These are phyloP conservation scores for Lepilemur septentrionalis DNA, from an alignment of 2,797 vertebrate genomes.

Conservation along the genomic window DNA sequence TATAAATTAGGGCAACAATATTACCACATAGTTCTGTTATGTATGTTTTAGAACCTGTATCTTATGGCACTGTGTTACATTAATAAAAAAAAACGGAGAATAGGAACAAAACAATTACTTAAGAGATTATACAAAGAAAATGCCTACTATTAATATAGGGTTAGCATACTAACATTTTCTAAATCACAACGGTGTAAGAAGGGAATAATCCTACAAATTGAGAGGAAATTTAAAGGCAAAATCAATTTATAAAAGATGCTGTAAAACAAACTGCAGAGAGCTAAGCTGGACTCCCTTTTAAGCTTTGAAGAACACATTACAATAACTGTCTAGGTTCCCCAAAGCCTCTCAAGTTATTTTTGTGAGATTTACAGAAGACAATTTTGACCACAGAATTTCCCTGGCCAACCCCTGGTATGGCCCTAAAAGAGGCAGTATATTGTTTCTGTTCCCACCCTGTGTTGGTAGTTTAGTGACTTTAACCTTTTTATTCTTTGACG, in stretches of 20 bases:
- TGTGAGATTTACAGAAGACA: not conserved
- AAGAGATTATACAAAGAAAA: slow-evolving; percentile 26
- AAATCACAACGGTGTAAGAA: not conserved
- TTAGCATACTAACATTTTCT: slow-evolving; percentile 7
- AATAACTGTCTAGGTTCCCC: not conserved
- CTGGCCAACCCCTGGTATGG: not conserved
- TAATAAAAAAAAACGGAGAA: not conserved
- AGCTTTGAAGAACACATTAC: not conserved
- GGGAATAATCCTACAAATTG: not conserved
- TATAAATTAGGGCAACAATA: slow-evolving; percentile 30
- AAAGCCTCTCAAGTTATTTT: not conserved
- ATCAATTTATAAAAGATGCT: not conserved
- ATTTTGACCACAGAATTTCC: not conserved
- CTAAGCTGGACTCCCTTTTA: not conserved
- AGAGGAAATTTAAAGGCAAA: slow-evolving; percentile 3
- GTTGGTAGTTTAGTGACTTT: not conserved
- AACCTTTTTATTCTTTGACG: not conserved
- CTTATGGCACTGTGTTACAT: not conserved
- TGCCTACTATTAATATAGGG: not conserved
- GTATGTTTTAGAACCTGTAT: not conserved
- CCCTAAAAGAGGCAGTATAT: not conserved
- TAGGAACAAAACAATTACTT: slow-evolving; percentile 11
- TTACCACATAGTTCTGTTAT: not conserved
- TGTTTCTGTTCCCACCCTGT: not conserved
- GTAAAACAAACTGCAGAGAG: not conserved